These are phyloP conservation scores for Pseudonaja textilis DNA, from an alignment of 2,113 vertebrate genomes.

Conservation along the genomic window DNA sequence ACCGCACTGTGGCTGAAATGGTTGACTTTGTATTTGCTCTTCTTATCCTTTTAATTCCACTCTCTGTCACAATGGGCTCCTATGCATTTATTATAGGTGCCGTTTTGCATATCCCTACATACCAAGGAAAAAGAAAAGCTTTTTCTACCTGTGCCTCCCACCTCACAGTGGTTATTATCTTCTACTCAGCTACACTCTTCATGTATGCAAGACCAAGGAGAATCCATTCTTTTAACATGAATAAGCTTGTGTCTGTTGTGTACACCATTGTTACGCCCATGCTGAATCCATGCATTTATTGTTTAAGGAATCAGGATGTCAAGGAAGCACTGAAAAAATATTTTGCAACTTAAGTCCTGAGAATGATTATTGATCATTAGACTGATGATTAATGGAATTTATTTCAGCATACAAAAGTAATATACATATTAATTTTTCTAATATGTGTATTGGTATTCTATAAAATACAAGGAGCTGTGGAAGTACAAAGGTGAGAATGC, in stretches of 20 bases:
- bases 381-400: neutral
- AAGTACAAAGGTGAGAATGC: no score
- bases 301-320: slow-evolving; percentile 55
- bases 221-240: slow-evolving; percentile 1
- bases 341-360: neutral
- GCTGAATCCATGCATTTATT: slow-evolving; percentile 58
- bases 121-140: slow-evolving; percentile 44
- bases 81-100: slow-evolving; percentile 41
- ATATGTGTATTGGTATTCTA: neutral
- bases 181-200: slow-evolving; percentile 47
- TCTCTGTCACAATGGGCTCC: slow-evolving; percentile 35
- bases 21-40: slow-evolving; percentile 54
- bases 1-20: neutral
- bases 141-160: slow-evolving; percentile 58
- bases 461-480: neutral
- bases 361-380: neutral
- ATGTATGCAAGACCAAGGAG: slow-evolving; percentile 48
- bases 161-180: slow-evolving; percentile 45
- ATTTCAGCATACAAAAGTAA: neutral
- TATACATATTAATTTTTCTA: neutral
- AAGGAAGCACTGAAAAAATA: slow-evolving; percentile 30
- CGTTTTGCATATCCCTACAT: slow-evolving; percentile 26
- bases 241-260: slow-evolving; percentile 50
- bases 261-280: slow-evolving; percentile 45
- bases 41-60: slow-evolving; percentile 31